Evolutionary conservation across 1,140 invertebrate species (phyloP).

Genomic region (Drosophila rhopaloa): DNA sequence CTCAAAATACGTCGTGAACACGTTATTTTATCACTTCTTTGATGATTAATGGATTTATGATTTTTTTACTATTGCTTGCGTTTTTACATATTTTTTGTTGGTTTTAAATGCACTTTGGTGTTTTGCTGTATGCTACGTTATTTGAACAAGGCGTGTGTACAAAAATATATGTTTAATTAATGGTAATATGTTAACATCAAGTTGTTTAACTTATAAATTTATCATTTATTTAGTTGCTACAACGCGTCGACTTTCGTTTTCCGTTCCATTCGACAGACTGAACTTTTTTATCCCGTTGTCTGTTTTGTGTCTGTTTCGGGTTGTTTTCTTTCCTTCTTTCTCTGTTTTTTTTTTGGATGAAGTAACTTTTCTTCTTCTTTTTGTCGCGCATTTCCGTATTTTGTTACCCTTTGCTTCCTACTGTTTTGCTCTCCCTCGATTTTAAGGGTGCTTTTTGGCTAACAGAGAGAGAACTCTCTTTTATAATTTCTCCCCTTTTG

Average conservation of each 20-base stretch:
- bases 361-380: constrained; percentile 65
- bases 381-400: constrained; percentile 76
- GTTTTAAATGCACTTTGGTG: constrained; percentile 77
- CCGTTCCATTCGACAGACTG: constrained; percentile 64
- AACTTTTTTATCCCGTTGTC: constrained; percentile 20
- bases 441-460: constrained; percentile 9
- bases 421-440: constrained; percentile 18
- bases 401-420: constrained; percentile 77
- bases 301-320: constrained; percentile 47
- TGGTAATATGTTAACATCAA: constrained; percentile 41
- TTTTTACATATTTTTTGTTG: constrained; percentile 22
- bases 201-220: constrained; percentile 17
- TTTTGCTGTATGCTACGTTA: constrained; percentile 36
- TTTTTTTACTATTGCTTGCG: constrained; percentile 43
- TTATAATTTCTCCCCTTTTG: constrained; percentile 13
- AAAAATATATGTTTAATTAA: constrained; percentile 64
- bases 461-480: constrained; percentile 1
- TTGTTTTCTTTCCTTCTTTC: constrained; percentile 41
- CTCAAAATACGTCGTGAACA: constrained; percentile 49
- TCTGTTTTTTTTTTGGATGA: constrained; percentile 26
- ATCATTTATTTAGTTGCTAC: constrained; percentile 37
- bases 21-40: constrained; percentile 31
- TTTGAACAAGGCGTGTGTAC: constrained; percentile 42
- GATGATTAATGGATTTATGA: constrained; percentile 14
- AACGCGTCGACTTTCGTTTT: constrained; percentile 55